Conservation (phyloP, 1,140 invertebrate species). For the Helicoverpa armigera region DNA sequence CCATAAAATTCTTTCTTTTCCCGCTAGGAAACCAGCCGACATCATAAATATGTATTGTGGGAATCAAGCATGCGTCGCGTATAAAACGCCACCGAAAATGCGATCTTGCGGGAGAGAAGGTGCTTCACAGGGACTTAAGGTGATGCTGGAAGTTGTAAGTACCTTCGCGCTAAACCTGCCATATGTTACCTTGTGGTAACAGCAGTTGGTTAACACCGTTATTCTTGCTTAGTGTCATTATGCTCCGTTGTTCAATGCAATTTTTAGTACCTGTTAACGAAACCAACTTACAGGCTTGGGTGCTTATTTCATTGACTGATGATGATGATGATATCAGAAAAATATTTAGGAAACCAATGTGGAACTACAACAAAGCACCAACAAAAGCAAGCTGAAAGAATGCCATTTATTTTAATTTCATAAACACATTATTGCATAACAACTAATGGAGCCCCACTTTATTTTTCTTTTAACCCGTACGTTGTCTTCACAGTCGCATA, state of each 20-base stretch:
- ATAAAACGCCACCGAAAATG: conserved; percentile 83
- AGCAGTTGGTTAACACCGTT: not conserved
- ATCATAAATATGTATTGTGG: conserved; percentile 85
- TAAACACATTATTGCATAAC: no score
- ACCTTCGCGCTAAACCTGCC: not conserved
- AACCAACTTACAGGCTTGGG: no score
- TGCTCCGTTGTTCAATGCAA: no score
- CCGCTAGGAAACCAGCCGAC: conserved; percentile 70
- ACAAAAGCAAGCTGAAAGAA: no score
- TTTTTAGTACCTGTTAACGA: no score
- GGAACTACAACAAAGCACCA: no score
- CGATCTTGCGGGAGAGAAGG: conserved; percentile 78
- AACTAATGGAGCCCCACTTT: not conserved
- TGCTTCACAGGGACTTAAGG: conserved; percentile 45
- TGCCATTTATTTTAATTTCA: no score
- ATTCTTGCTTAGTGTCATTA: no score
- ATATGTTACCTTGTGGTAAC: not conserved
- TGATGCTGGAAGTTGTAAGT: conserved; percentile 32
- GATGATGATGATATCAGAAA: no score
- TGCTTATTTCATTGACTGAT: no score
- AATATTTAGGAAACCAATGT: no score
- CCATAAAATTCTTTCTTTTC: conserved; percentile 78
- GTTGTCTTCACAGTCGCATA: not conserved
- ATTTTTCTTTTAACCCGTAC: not conserved
- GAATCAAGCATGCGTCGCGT: conserved; percentile 84